A percentile compares a stretch with the other conserved stretches of the same genome.
These are phyloP conservation scores for Oceanites oceanicus DNA, from an alignment of 2,113 vertebrate species.

Conservation along the genomic window DNA sequence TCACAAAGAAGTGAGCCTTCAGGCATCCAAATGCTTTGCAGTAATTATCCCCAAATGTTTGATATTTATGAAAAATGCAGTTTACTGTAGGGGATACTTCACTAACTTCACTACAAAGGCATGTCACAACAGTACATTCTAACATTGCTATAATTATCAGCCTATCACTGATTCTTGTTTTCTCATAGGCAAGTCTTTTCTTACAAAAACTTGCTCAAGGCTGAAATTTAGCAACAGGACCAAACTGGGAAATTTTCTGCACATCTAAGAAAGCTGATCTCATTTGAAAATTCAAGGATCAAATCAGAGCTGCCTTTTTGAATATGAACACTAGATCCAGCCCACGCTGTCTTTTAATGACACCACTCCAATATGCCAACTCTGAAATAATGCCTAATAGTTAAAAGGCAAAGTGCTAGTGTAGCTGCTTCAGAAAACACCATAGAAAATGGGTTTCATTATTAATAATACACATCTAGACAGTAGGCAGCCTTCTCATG, in stretches of 20 bases:
- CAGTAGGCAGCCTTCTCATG: background rate
- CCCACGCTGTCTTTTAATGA: background rate
- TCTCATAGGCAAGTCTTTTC: background rate
- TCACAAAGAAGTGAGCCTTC: constrained; percentile 27
- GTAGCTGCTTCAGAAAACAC: background rate
- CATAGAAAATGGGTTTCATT: background rate
- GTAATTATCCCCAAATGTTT: constrained; percentile 45
- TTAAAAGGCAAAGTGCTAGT: background rate
- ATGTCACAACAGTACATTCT: constrained; percentile 6
- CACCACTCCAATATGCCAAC: background rate
- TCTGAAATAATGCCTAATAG: background rate
- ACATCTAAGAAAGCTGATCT: background rate
- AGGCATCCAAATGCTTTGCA: constrained; percentile 8
- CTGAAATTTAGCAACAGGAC: background rate
- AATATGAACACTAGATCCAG: background rate
- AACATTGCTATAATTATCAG: constrained; percentile 47
- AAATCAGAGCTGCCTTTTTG: background rate
- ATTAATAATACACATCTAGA: background rate
- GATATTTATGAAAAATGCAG: constrained; percentile 54
- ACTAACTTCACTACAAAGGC: constrained; percentile 28
- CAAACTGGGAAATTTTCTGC: background rate
- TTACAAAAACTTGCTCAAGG: background rate
- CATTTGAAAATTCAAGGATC: background rate
- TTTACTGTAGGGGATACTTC: constrained; percentile 31
- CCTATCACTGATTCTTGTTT: background rate